Base-by-base conservation (phyloP, 2,888 invertebrate genomes). In the Masnerella sp. region DNA sequence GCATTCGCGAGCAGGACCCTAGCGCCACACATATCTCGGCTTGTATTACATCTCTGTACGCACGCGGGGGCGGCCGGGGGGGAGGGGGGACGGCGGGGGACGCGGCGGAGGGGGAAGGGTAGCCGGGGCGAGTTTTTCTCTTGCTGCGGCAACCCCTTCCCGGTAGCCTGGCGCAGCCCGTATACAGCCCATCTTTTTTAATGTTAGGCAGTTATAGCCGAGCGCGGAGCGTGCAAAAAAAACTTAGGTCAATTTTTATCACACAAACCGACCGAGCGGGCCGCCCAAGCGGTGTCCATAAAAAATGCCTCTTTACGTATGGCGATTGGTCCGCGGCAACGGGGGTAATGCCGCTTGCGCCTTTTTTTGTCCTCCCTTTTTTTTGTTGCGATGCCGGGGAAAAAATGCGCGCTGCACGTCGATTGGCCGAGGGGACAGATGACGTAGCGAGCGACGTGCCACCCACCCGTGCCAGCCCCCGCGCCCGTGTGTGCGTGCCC, bases 301-400 rank as follows among this genome's bases (percentile, higher is more conserved):
- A 87, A 87, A 87, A 87, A 87, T 87, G 85, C 87, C 86, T 87
- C 87, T 87, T 87, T 87, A 87, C 87, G 86, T 87, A 87, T 87
- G 86, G 87, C 86, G 87, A 87, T 87, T 87, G 87, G 87, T 86
- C 86, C 84, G 82, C 83, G 85, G 85, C 82, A 80, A 79, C 83
- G 84, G 84, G 86, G 86, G 85, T 87, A 85, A 86, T 87, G 84
- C 84, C 83, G 84, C 78, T 80, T 78, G 77, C 75, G 77, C 80
- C 79, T 80, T 81, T 80, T 82, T 81, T 80, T 77, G 74, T 77
- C 77, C 79, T 77, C 78, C 75, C 77, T 71, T 75, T 77, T 78
- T 82, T 83, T 84, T 85, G 83, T 84, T 82, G 80, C 83, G 79
- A 85, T 78, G 78, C 80, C 80, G 85, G 83, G 86, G 82, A 84